These are phyloP conservation scores for Isurus oxyrinchus DNA, from an alignment of 2,113 vertebrate genomes.

Conservation along the genomic window DNA sequence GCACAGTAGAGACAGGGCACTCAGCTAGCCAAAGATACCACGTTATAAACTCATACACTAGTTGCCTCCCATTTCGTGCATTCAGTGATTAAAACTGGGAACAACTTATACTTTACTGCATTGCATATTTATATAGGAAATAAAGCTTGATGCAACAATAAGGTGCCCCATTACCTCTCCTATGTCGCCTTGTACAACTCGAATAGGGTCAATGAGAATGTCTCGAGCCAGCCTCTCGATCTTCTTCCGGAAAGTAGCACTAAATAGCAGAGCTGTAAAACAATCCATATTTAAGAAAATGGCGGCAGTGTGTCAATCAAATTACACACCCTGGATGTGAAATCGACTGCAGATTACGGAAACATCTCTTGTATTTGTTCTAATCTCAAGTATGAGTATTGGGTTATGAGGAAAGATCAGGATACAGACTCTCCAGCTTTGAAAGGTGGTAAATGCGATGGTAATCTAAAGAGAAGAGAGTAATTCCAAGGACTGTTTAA, in stretches of 20 bases:
- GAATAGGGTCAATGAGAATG: slow-evolving; percentile 88
- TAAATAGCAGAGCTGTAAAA: slow-evolving; percentile 83
- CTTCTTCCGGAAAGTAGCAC: slow-evolving; percentile 96
- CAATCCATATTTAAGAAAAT: neutral
- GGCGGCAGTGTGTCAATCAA: neutral
- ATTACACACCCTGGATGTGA: neutral
- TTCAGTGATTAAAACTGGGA: neutral
- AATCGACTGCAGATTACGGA: neutral
- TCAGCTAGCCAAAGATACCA: neutral
- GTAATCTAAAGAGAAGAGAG: neutral
- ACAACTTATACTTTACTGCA: neutral
- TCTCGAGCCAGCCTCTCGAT: slow-evolving; percentile 92
- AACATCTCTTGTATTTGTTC: neutral
- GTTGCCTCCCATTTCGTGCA: neutral
- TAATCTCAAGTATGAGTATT: neutral
- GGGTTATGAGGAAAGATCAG: neutral
- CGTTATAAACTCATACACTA: neutral
- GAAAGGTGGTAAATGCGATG: neutral
- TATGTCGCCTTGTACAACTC: slow-evolving; percentile 95
- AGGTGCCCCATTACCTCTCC: slow-evolving; percentile 71
- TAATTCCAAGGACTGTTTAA: neutral
- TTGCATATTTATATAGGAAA: neutral
- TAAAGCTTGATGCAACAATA: neutral
- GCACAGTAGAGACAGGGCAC: neutral
- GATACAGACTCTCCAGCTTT: neutral